Evolutionary conservation across 2,888 invertebrate species (phyloP).

Genomic region (Catocala sponsa): DNA sequence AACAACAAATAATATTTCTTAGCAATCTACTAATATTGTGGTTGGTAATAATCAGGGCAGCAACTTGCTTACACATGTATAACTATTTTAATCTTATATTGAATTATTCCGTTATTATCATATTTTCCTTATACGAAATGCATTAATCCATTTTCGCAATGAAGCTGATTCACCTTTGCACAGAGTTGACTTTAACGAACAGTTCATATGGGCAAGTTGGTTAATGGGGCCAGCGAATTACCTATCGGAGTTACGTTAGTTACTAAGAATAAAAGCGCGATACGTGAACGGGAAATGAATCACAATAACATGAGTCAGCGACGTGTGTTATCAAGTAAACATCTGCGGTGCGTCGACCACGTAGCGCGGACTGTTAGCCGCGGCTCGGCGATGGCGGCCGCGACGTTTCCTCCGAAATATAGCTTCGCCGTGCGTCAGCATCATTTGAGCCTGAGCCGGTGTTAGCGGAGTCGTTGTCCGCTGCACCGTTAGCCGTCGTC

Average conservation of each 20-base stretch:
- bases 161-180: conserved; percentile 30
- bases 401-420: conserved; percentile 66
- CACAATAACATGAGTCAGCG: conserved; percentile 72
- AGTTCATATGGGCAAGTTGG: conserved; percentile 25
- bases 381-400: conserved; percentile 24
- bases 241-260: conserved; percentile 50
- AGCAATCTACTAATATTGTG: too few relatives aligned
- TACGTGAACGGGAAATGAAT: conserved; percentile 76
- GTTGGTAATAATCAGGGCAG: too few relatives aligned
- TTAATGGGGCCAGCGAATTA: conserved; percentile 38
- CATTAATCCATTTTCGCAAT: conserved; percentile 13
- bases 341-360: conserved; percentile 67
- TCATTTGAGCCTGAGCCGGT: conserved; percentile 64
- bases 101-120: conserved; percentile 2
- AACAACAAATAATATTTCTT: too few relatives aligned
- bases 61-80: background rate
- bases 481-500: conserved; percentile 74
- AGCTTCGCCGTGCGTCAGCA: conserved; percentile 77
- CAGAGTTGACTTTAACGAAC: conserved; percentile 10
- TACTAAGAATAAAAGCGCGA: conserved; percentile 64
- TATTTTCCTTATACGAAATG: conserved; percentile 14
- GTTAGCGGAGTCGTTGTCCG: conserved; percentile 80
- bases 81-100: background rate
- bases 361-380: conserved; percentile 64
- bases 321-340: conserved; percentile 69